Percentiles rank a stretch among this genome's conserved stretches.
Conservation (phyloP, 37 sponge, comb jelly and placozoan species). For the Theonella swinhoei region DNA sequence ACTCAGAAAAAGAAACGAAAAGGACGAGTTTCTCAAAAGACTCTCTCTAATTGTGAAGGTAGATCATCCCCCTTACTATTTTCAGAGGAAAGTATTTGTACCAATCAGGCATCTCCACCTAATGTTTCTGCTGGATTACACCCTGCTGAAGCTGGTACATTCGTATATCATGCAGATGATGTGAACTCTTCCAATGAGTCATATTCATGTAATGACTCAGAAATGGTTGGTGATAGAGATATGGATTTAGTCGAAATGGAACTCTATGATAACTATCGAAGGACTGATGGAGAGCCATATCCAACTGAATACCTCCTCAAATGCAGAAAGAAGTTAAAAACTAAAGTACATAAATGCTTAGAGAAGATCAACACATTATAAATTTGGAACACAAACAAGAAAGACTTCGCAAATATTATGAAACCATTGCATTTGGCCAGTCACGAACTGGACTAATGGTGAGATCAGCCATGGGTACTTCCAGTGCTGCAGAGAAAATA, state of each 20-base stretch:
- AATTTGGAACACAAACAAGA: not conserved
- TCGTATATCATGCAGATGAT: not conserved
- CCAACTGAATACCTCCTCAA: not conserved
- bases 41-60: no score
- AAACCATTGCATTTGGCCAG: constrained; percentile 3
- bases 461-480: not conserved
- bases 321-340: not conserved
- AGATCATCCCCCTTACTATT: no score
- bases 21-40: no score
- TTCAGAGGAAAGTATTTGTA: no score
- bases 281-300: not conserved
- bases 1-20: no score
- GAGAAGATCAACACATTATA: not conserved
- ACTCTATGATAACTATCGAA: not conserved
- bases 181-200: not conserved
- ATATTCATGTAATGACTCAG: not conserved
- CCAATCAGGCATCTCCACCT: no score
- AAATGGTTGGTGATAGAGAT: not conserved
- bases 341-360: not conserved
- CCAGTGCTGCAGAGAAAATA: constrained; percentile 1
- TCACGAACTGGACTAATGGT: not conserved
- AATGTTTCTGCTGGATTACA: not conserved
- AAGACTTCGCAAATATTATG: constrained; percentile 8
- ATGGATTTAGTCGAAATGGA: not conserved
- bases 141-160: not conserved